A percentile compares a stretch with the other conserved stretches of the same genome.
Conservation (phyloP, 2,888 invertebrate species). For the Operophtera brumata region DNA sequence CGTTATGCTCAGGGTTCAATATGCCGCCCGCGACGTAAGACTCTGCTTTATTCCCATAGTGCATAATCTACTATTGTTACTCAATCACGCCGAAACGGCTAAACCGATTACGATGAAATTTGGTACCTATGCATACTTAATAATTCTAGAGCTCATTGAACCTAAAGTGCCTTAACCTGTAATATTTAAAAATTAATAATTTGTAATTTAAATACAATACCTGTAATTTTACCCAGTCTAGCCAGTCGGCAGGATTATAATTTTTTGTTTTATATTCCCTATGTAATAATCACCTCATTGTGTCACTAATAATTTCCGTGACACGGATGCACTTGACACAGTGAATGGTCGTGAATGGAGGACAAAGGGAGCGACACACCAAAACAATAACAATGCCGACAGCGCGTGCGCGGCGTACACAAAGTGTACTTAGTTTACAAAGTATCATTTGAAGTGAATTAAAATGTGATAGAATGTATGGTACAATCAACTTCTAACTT, state of each 20-base stretch:
- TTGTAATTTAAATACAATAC: too few relatives aligned
- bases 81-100: too few relatives aligned
- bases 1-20: too few relatives aligned
- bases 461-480: conserved; percentile 8
- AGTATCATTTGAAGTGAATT: conserved; percentile 6
- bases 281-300: conserved; percentile 20
- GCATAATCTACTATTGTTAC: too few relatives aligned
- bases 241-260: neutral
- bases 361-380: conserved; percentile 62
- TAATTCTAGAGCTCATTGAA: too few relatives aligned
- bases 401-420: conserved; percentile 66
- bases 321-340: conserved; percentile 52
- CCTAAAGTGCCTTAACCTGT: too few relatives aligned
- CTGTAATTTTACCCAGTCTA: neutral
- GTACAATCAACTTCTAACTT: too few relatives aligned
- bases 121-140: too few relatives aligned
- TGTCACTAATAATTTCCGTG: conserved; percentile 46
- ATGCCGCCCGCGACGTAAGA: too few relatives aligned
- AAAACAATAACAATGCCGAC: conserved; percentile 65
- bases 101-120: too few relatives aligned
- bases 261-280: neutral
- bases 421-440: conserved; percentile 37
- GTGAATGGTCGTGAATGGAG: conserved; percentile 43
- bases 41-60: too few relatives aligned
- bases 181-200: too few relatives aligned